A percentile compares a stretch with the other conserved stretches of the same genome.
Conservation (phyloP, 2,888 invertebrate species). For the Drosophila mettleri region DNA sequence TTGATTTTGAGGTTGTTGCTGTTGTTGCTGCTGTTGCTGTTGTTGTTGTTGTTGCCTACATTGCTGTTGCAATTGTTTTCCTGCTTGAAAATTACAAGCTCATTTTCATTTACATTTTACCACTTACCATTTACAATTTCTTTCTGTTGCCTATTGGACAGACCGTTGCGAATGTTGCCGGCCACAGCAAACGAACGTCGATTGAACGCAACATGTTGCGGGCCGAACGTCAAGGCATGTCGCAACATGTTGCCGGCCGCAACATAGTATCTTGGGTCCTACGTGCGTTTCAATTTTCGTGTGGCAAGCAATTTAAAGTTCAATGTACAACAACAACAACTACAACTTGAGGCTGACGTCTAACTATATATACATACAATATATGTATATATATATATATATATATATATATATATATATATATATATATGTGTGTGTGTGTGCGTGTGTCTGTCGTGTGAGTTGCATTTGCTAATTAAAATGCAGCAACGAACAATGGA, state of each 20-base stretch:
- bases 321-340: conserved; percentile 64
- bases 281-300: conserved; percentile 52
- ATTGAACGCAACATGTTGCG: conserved; percentile 41
- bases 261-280: conserved; percentile 34
- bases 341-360: conserved; percentile 16
- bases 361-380: background rate
- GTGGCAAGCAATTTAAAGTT: conserved; percentile 62
- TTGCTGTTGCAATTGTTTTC: conserved; percentile 55
- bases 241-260: conserved; percentile 29
- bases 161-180: conserved; percentile 48
- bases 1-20: conserved; percentile 40
- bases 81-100: conserved; percentile 66
- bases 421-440: background rate
- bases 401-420: conserved; percentile 9
- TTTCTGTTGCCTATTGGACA: conserved; percentile 35
- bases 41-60: conserved; percentile 29
- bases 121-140: conserved; percentile 60
- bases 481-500: conserved; percentile 56
- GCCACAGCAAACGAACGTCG: background rate
- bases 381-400: background rate
- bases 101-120: conserved; percentile 65
- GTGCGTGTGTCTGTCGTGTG: conserved; percentile 42
- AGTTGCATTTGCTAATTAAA: conserved; percentile 68
- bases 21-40: conserved; percentile 11
- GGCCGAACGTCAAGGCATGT: background rate